Conservation (phyloP, 2,797 vertebrate genomes). For the Sphaeramia orbicularis region DNA sequence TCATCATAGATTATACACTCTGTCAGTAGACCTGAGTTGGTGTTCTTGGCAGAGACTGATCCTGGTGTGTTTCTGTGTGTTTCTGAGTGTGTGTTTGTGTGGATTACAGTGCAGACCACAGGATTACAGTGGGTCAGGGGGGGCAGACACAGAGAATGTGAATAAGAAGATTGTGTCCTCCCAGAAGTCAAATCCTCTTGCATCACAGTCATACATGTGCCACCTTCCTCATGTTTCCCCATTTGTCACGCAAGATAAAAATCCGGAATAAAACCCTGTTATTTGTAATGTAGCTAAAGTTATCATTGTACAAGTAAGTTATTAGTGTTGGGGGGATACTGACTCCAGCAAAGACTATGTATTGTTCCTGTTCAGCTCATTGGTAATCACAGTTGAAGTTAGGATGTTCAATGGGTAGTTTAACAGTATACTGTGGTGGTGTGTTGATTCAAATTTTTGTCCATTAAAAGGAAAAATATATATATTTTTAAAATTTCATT, state of each 20-base stretch:
- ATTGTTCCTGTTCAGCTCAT: no score
- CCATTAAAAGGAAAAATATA: no score
- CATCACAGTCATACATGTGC: constrained; percentile 61
- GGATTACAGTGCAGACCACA: constrained; percentile 61
- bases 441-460: no score
- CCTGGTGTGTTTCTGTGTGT: constrained; percentile 4
- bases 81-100: constrained; percentile 43
- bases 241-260: constrained; percentile 53
- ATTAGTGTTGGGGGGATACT: no score
- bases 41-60: constrained; percentile 18
- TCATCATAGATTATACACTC: no score
- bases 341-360: no score
- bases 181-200: constrained; percentile 74
- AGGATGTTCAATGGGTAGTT: no score
- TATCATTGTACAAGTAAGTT: no score
- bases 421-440: no score
- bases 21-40: constrained; percentile 42
- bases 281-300: neutral
- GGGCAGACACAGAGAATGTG: constrained; percentile 47
- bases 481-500: no score
- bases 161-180: constrained; percentile 76
- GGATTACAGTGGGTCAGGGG: constrained; percentile 70
- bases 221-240: constrained; percentile 48
- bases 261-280: neutral
- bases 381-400: no score